These are phyloP conservation scores for Phoebastria nigripes DNA, from an alignment of 2,797 vertebrate genomes.

Conservation along the genomic window DNA sequence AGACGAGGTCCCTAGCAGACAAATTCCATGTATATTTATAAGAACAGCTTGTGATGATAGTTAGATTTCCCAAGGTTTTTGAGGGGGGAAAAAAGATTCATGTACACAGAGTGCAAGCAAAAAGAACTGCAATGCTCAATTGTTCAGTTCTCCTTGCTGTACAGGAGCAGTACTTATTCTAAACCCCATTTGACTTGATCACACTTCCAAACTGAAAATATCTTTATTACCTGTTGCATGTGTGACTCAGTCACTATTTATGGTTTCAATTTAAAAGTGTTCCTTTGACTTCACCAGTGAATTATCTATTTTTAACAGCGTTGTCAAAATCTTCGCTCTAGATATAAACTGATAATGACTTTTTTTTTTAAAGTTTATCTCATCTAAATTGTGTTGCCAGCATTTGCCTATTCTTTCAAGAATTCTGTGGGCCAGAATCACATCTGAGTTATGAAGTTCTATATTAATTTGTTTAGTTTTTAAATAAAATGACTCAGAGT, in stretches of 20 bases:
- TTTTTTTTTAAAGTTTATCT: background rate
- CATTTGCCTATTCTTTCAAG: background rate
- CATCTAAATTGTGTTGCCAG: background rate
- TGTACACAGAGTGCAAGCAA: background rate
- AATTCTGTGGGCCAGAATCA: background rate
- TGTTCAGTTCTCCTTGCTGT: background rate
- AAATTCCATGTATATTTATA: conserved; percentile 20
- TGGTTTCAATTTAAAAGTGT: background rate
- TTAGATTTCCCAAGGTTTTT: background rate
- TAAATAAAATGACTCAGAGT: background rate
- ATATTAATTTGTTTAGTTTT: background rate
- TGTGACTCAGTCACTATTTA: background rate
- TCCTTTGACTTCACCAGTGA: background rate
- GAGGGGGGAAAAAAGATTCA: background rate
- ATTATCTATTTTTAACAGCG: background rate
- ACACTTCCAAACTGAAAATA: conserved; percentile 18
- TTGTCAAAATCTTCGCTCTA: background rate
- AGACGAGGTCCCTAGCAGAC: background rate
- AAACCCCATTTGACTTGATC: background rate
- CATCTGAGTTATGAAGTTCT: background rate
- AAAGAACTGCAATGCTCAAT: background rate
- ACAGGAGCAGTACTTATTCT: background rate
- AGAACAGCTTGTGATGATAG: background rate
- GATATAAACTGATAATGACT: background rate
- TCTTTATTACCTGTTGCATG: background rate